Evolutionary conservation across 2,888 invertebrate genomes (phyloP).

Genomic region (Nomada ferruginata): DNA sequence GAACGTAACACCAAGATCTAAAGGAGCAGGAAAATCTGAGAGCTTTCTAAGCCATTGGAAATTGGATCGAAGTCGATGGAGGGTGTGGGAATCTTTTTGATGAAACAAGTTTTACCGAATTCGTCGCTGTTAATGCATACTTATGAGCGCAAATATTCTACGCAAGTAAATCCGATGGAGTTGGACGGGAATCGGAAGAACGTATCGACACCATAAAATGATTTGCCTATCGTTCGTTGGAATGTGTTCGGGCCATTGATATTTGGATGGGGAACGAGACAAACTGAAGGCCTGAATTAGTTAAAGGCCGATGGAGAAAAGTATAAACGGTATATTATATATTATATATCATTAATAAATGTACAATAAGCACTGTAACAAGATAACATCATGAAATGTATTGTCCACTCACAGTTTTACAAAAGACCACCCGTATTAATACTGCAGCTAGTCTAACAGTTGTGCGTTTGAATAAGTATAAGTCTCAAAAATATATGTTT

Average conservation of each 20-base stretch:
- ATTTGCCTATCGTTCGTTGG: not conserved
- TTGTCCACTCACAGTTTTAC: slow-evolving; percentile 52
- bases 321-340: slow-evolving; percentile 74
- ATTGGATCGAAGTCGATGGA: not conserved
- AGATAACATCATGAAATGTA: slow-evolving; percentile 65
- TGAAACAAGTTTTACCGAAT: slow-evolving; percentile 16
- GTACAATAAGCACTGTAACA: slow-evolving; percentile 75
- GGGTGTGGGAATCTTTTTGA: not conserved
- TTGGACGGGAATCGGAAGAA: slow-evolving; percentile 7
- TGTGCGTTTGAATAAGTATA: slow-evolving; percentile 61
- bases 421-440: slow-evolving; percentile 74
- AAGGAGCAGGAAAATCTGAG: not conserved
- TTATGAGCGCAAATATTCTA: slow-evolving; percentile 52
- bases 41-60: slow-evolving; percentile 6
- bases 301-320: slow-evolving; percentile 53
- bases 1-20: not conserved
- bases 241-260: not conserved
- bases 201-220: not conserved
- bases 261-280: slow-evolving; percentile 26
- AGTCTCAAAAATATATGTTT: slow-evolving; percentile 67
- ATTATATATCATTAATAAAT: slow-evolving; percentile 74
- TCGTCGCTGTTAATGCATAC: slow-evolving; percentile 51
- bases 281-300: slow-evolving; percentile 26
- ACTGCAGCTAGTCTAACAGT: slow-evolving; percentile 73
- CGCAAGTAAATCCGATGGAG: slow-evolving; percentile 3